Evolutionary conservation across 1,140 invertebrate genomes (phyloP).

Genomic region (Drosophila oshimai): DNA sequence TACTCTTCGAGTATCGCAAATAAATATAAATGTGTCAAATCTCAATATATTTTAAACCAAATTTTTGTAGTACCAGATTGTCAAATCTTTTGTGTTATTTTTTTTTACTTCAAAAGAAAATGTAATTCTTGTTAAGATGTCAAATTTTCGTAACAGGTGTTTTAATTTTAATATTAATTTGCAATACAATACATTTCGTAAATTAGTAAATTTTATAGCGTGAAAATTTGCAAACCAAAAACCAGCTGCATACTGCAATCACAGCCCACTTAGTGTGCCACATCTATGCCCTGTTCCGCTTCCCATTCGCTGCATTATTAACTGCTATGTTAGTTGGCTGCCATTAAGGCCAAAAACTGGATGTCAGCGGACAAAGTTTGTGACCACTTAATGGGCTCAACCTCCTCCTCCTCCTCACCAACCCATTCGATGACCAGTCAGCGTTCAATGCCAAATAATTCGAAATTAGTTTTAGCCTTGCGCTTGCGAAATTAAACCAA

Average conservation of each 20-base stretch:
- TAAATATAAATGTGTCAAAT: too few species aligned
- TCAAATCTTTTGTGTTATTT: too few species aligned
- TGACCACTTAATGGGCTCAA: conserved; percentile 59
- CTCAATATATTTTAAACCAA: too few species aligned
- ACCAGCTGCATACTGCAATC: neutral
- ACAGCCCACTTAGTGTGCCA: conserved; percentile 13
- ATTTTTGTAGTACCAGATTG: too few species aligned
- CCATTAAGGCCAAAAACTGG: conserved; percentile 47
- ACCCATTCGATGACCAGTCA: conserved; percentile 6
- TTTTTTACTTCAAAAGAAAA: too few species aligned
- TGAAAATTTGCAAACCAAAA: neutral
- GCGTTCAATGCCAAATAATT: conserved; percentile 69
- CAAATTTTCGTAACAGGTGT: too few species aligned
- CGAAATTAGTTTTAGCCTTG: conserved; percentile 78
- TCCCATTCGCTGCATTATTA: conserved; percentile 36
- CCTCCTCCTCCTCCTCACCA: neutral
- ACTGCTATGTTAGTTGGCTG: conserved; percentile 40
- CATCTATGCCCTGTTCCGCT: conserved; percentile 24
- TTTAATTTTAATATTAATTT: too few species aligned
- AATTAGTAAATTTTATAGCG: neutral
- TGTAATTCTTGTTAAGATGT: too few species aligned
- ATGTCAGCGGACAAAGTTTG: conserved; percentile 48
- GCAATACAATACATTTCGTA: too few species aligned
- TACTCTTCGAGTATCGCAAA: too few species aligned
- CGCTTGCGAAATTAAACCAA: conserved; percentile 66